A percentile compares a stretch with the other conserved stretches of the same genome.
Conservation (phyloP, 2,113 vertebrate genomes). For the Aythya baeri region DNA sequence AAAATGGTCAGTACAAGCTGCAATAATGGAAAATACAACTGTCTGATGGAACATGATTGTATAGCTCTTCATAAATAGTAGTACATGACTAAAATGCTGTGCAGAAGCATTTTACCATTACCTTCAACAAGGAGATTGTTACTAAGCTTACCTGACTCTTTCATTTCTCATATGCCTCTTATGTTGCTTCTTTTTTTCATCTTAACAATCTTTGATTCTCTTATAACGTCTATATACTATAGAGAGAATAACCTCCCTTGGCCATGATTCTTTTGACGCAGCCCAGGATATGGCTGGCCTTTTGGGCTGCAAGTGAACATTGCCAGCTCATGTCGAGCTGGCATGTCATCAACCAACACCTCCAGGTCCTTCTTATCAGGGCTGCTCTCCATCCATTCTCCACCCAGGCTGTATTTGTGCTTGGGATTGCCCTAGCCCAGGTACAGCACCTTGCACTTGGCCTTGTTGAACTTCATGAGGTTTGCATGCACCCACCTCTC, state of each 20-base stretch:
- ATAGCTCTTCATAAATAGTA: conserved; percentile 75
- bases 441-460: too few relatives aligned
- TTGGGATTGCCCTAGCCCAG: too few relatives aligned
- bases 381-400: neutral
- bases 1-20: conserved; percentile 71
- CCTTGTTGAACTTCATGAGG: too few relatives aligned
- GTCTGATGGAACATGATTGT: conserved; percentile 49
- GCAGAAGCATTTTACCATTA: conserved; percentile 53
- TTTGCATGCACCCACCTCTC: too few relatives aligned
- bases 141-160: conserved; percentile 1
- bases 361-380: too few relatives aligned
- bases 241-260: neutral
- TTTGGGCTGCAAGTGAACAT: too few relatives aligned
- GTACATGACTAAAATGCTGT: conserved; percentile 75
- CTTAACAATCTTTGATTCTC: neutral
- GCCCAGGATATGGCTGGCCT: too few relatives aligned
- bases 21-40: conserved; percentile 72
- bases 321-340: too few relatives aligned
- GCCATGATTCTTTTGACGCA: too few relatives aligned
- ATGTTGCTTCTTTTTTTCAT: neutral
- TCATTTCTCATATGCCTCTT: neutral
- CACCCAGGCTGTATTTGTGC: too few relatives aligned
- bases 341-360: too few relatives aligned
- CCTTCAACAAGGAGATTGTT: conserved; percentile 48
- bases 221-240: neutral